Conservation (phyloP, 2,888 invertebrate species). For the Cremastinae sp. region DNA sequence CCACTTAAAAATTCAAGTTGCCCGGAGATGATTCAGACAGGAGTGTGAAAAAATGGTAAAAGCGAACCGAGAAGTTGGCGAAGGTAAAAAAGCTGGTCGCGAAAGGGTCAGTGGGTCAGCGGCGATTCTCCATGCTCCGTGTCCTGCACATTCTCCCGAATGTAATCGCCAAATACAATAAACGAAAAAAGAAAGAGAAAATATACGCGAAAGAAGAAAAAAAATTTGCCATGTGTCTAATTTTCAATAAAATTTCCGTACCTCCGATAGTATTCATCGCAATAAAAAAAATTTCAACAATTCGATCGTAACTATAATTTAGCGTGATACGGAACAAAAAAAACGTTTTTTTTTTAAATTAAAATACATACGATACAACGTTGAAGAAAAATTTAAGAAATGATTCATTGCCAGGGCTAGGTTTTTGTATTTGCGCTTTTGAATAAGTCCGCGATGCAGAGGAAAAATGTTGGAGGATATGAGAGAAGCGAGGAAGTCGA, state of each 20-base stretch:
- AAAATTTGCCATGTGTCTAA: too few relatives aligned
- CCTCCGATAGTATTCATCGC: too few relatives aligned
- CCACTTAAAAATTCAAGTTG: background rate
- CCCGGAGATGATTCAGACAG: conserved; percentile 22
- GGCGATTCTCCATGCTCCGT: conserved; percentile 24
- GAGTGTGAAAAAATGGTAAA: conserved; percentile 27
- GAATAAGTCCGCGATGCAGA: too few relatives aligned
- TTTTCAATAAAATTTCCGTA: too few relatives aligned
- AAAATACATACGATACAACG: too few relatives aligned
- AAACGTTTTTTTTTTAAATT: too few relatives aligned
- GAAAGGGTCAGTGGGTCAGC: conserved; percentile 54
- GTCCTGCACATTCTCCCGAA: conserved; percentile 8
- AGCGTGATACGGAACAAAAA: too few relatives aligned
- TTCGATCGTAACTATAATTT: too few relatives aligned
- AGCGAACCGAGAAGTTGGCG: conserved; percentile 9
- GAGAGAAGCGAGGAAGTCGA: conserved; percentile 18
- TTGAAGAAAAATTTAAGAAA: too few relatives aligned
- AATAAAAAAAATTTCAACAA: too few relatives aligned
- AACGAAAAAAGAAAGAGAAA: background rate
- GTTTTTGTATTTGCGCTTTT: too few relatives aligned
- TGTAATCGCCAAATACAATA: conserved; percentile 27
- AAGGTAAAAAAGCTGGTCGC: conserved; percentile 17
- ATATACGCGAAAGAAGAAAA: background rate
- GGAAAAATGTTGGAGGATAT: conserved; percentile 12
- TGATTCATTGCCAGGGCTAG: too few relatives aligned